Evolutionary conservation across 2,113 vertebrate species (phyloP), one percentile per base, ranked within the genome.

Genomic region (Brachionichthys hirsutus): DNA sequence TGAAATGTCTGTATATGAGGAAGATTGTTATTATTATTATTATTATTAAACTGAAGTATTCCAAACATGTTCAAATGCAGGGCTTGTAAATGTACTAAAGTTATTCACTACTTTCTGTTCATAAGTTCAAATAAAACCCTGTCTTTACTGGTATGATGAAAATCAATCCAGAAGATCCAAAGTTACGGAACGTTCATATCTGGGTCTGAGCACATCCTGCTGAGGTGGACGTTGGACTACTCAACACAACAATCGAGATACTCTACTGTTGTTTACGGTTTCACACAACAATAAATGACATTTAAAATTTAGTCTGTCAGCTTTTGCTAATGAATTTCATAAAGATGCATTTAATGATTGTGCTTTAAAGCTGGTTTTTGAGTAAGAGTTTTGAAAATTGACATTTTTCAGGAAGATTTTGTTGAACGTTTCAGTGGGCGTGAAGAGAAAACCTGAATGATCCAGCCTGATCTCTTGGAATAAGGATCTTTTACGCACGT

Each of bases 191-290:
- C 8, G 0, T 14, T 30, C 24, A 30, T 30, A 30, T 30, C 8
- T 12, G 36, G 36, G 36, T 10, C 10, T 47, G 30, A 38, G 18
- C 34, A 40, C 9, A 10, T 35, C 56, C 38, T 41, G 18, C 24
- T 18, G 52, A 54, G 13, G 46, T 40, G 2, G 46, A 12, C 40
- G 22, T 10, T 34, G 51, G 42, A 35, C 44, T 48, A 43, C 12
- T 12, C 40, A 59, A 62, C 49, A 54, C 44, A 74, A 59, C 24
- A 57, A 80, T 24, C 66, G 64, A 30, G 24, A 30, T 30, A 30
- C 8, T 6, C 24, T 6, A 8, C 8, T 8, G 8, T 30, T 30
- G 24, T 30, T 30, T 30, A 30, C 24, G 8, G 8, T 30, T 30
- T 30, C 4, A 30, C 24, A 30, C n/a, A n/a, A n/a, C n/a, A n/a